Evolutionary conservation across 2,113 vertebrate species (phyloP).

Genomic region (Erythrocercus mccallii): DNA sequence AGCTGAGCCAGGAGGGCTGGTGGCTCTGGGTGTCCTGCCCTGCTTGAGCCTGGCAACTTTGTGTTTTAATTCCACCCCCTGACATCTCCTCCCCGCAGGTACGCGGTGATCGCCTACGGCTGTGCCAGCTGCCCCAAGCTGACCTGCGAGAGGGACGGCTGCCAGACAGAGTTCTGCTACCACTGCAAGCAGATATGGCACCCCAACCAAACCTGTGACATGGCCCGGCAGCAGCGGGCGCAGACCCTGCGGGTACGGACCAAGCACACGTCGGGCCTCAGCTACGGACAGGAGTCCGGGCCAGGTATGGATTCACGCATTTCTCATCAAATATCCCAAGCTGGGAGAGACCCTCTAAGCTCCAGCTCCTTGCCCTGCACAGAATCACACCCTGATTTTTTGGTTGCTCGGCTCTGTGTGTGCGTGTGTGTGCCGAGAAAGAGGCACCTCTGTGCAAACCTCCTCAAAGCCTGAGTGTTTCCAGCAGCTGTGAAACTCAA

Average conservation of each 20-base stretch:
- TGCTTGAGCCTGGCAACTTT: accelerated
- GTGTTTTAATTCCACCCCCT: neutral
- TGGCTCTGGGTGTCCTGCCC: neutral
- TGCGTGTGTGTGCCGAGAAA: neutral
- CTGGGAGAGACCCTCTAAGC: accelerated
- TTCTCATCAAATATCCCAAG: accelerated
- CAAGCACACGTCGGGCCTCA: slow-evolving; percentile 91
- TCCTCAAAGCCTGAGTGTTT: neutral
- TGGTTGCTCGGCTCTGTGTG: neutral
- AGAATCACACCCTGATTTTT: neutral
- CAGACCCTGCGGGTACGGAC: slow-evolving; percentile 89
- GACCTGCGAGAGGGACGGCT: slow-evolving; percentile 93
- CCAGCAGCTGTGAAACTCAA: neutral
- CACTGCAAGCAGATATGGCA: slow-evolving; percentile 99
- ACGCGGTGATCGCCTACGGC: slow-evolving; percentile 95
- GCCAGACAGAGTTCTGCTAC: slow-evolving; percentile 97
- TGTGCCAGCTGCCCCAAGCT: slow-evolving; percentile 97
- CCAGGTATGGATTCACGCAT: slow-evolving; percentile 71
- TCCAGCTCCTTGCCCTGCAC: neutral
- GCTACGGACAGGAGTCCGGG: slow-evolving; percentile 92
- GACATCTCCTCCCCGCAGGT: slow-evolving; percentile 68
- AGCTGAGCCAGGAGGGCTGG: neutral
- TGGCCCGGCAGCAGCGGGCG: slow-evolving; percentile 92
- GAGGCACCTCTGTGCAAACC: neutral
- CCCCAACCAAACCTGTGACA: slow-evolving; percentile 98